Base-by-base conservation (phyloP, 2,888 invertebrate species). In the Leptopilina myrica region DNA sequence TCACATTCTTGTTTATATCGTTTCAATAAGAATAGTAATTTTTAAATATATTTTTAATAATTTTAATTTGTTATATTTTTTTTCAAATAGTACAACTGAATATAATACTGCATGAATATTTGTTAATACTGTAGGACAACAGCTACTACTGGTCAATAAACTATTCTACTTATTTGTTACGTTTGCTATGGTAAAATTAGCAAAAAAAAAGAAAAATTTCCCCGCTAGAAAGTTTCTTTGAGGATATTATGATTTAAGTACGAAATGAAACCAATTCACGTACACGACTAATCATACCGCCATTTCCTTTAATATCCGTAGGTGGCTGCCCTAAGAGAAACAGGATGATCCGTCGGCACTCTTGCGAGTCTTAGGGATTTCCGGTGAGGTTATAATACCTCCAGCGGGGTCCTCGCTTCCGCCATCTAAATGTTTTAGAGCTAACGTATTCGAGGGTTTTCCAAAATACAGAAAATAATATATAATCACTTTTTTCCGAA, bases 261-360 rank as follows among this genome's bases (percentile, higher is more conserved):
- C 81, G 76, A 89, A 90, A 89, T 85, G 88, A 89, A 90, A 89
- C 88, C 89, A 85, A 86, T 83, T 86, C 91, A 91, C 91, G 91
- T 91, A 91, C 87, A 88, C 90, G 88, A 91, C 91, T 91, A 91
- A 91, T 91, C 91, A 91, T 91, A 91, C 91, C 91, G 91, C 91
- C 88, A 91, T 91, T 91, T 91, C 91, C 91, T 91, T 91, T 91
- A 91, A 91, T 91, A 91, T 91, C 91, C 91, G 91, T 89, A 88
- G 87, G 88, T 87, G 86, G 89, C 88, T 86, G 85, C 85, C 87
- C 87, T 82, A 82, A 81, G 69, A 64, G 64, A 79, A 40, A 33
- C 73, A 40, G 73, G 67, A 64, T 75, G 67, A 62, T 80, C 65
- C 80, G 80, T 78, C 84, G 85, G 82, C 84, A 87, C 86, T 87